Conservation (phyloP, 35 echinoderm and acorn worm species). For the Ophioderma brevispina region DNA sequence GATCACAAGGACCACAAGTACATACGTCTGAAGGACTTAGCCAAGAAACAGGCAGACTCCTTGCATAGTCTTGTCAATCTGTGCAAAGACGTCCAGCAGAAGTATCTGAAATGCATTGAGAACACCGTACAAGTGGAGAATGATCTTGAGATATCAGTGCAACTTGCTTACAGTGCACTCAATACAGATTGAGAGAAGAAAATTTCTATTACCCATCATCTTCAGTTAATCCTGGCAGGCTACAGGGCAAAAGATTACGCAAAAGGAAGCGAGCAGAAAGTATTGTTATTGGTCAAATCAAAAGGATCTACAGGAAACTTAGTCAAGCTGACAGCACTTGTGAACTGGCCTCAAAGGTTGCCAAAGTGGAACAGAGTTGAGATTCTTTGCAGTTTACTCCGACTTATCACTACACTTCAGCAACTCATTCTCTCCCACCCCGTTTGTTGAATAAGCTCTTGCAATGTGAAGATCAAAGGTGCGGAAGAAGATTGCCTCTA, state of each 20-base stretch:
- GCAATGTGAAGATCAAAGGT: background rate
- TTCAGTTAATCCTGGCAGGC: background rate
- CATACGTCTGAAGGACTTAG: background rate
- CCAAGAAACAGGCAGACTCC: background rate
- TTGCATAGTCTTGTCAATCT: background rate
- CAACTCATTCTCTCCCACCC: background rate
- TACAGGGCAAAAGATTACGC: background rate
- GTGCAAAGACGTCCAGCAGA: background rate
- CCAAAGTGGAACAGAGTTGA: background rate
- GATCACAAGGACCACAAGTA: background rate
- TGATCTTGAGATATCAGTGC: background rate
- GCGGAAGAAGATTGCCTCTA: background rate
- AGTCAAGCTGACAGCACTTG: background rate
- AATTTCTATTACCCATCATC: background rate
- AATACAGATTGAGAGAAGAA: background rate
- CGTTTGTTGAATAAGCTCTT: background rate
- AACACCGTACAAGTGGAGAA: background rate
- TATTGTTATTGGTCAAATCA: background rate
- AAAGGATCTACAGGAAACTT: background rate
- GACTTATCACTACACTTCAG: background rate
- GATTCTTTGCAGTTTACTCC: background rate
- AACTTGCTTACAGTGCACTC: background rate
- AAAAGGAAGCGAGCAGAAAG: background rate
- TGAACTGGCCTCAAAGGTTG: background rate
- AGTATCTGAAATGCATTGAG: background rate